These are phyloP conservation scores for Mesoligia furuncula DNA, from an alignment of 2,888 invertebrate genomes.

Conservation along the genomic window DNA sequence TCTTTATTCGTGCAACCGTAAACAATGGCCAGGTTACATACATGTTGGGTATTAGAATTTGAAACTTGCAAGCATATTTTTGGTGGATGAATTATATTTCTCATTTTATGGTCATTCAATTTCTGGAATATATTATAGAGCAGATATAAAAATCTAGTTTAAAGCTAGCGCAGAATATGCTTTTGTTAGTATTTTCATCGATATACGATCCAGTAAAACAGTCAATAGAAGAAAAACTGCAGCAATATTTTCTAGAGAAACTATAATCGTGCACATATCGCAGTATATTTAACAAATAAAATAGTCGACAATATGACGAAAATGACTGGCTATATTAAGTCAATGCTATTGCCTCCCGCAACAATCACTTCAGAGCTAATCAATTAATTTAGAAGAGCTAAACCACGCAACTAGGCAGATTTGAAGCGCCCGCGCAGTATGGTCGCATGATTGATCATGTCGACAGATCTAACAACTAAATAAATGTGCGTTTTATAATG, in stretches of 20 bases:
- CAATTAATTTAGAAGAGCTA: conserved; percentile 34
- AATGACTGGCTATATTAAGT: conserved; percentile 13
- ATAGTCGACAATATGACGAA: background rate
- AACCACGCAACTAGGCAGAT: conserved; percentile 59
- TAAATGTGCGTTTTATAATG: conserved; percentile 16
- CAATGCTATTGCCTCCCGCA: conserved; percentile 3
- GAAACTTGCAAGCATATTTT: background rate
- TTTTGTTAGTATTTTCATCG: background rate
- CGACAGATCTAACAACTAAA: conserved; percentile 42
- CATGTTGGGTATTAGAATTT: conserved; percentile 9
- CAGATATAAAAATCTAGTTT: background rate
- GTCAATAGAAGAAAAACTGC: conserved; percentile 9
- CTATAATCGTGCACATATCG: background rate
- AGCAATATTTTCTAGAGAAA: conserved; percentile 5
- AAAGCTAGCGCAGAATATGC: background rate
- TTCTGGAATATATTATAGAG: background rate
- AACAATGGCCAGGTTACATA: conserved; percentile 21
- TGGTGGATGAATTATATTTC: background rate
- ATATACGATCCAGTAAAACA: conserved; percentile 6
- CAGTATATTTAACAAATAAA: background rate
- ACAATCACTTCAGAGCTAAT: background rate
- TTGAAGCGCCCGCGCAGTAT: conserved; percentile 38
- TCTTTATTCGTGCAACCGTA: conserved; percentile 14
- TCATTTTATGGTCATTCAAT: conserved; percentile 6
- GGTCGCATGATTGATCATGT: conserved; percentile 41